Evolutionary conservation across 1,140 invertebrate genomes (phyloP), one percentile per base, ranked within the genome.

Genomic region (Pomacea maculata): DNA sequence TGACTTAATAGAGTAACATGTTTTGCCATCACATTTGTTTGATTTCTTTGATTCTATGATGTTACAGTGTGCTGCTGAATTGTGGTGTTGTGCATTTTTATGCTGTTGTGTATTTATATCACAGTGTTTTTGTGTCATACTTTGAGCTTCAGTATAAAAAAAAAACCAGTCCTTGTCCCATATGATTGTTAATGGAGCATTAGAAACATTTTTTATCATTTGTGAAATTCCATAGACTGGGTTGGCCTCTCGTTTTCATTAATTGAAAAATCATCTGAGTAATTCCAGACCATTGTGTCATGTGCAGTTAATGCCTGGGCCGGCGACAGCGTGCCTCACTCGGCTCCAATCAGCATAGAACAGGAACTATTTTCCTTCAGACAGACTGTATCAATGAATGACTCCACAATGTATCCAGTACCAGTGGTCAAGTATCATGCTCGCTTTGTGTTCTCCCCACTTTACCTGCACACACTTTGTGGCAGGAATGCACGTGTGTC

Each of bases 401-500:
- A 83, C 25, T 70, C 76, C 14, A 78, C 81, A 29, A 71, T 70
- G 29, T 67, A 83, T 25, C 70, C 77, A 4, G 61, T 74, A 68
- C 85, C 84, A 54, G 76, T 83, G 52, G 78, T 87, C 55, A 80
- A 83, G 72, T 87, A 86, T 76, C 87, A 90, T 75, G 79, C 83
- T 21, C 86, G 88, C 79, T 67, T 84, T 25, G 65, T 82, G 21
- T 88, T 91, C 29, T 80, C 80, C n/a, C 86, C 87, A 34, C 81
- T 91, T 76, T 85, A 80, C 34, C 89, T 91, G 87, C 92, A 87
- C 88, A 92, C 95, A 72, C 96, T 95, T 0, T 94, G 94, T 84
- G 97, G 97, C 1, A 93, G 95, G 72, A 97, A 98, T 91, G 94
- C 97, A 68, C 92, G 94, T n/a, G 94, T 98, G 81, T 95, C 94